These are phyloP conservation scores for Hippocampus abdominalis DNA, from an alignment of 2,113 vertebrate genomes.

Conservation along the genomic window DNA sequence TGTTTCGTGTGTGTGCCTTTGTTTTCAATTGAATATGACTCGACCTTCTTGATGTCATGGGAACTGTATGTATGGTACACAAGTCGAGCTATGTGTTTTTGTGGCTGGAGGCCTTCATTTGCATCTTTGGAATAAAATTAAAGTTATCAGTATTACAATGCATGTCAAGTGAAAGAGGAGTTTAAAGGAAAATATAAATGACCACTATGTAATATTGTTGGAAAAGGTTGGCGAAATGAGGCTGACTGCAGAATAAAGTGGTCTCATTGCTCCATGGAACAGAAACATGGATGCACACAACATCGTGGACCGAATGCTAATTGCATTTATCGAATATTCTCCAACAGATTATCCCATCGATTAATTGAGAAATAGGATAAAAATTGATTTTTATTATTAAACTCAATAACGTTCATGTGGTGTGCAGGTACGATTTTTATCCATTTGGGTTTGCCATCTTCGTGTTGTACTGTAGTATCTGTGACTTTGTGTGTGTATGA, in stretches of 20 bases:
- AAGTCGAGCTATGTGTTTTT: not conserved
- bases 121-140: not conserved
- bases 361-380: not conserved
- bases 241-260: not conserved
- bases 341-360: not conserved
- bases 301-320: not conserved
- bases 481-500: too few species aligned
- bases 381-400: not conserved
- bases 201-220: not conserved
- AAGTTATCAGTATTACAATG: not conserved
- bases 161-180: not conserved
- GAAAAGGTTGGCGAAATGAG: not conserved
- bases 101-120: not conserved
- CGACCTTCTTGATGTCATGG: not conserved
- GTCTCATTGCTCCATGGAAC: too few species aligned
- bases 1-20: not conserved
- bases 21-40: not conserved
- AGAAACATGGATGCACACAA: not conserved
- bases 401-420: not conserved
- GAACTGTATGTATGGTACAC: not conserved
- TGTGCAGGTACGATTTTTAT: not conserved
- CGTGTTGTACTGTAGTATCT: too few species aligned
- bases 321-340: not conserved
- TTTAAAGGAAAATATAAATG: not conserved
- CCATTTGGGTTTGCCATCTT: too few species aligned